Evolutionary conservation across 2,888 invertebrate genomes (phyloP), one percentile per base, ranked within the genome.

Genomic region (Cataglyphis livida): DNA sequence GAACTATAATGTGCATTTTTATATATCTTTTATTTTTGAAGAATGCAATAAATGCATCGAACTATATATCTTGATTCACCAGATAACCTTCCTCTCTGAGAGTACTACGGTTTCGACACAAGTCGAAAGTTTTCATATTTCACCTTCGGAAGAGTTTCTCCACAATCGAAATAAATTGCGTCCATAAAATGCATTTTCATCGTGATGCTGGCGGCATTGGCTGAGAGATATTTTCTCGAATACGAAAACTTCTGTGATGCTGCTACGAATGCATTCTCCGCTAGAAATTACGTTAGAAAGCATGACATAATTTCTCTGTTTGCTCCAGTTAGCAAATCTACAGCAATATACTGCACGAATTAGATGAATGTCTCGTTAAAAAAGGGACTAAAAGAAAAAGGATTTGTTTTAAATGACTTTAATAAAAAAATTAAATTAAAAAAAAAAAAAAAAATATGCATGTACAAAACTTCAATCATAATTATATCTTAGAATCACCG

Each of bases 151-250:
- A 59, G 32, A 79, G 78, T 79, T 71, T 5, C 44, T 79, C 78
- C 32, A 79, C 71, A 79, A 79, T 79, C 71, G 78, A 79, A 71
- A 79, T 79, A 79, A 79, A 79, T 79, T 79, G 78, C 78, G 78
- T 79, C 78, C 78, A 59, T 32, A 71, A 71, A 79, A 79, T 44
- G 54, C 71, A 79, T 71, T 79, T 79, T 79, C 71, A 44, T 79
- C 44, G 21, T 59, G 78, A 70, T 70, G 70, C 57, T 15, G 78
- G 3, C 44, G 57, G 12, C 32, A 79, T 79, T 71, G 57, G 18
- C 28, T 78, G 57, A 78, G 70, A 70, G 70, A 57, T 71, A 71
- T 79, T 71, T 79, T 71, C 70, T 59, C 71, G 59, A 70, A 70
- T 57, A 12, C 57, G 57, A 79, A 71, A 79, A 79, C 78, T 71